Evolutionary conservation across 2,113 vertebrate species (phyloP).

Genomic region (Lepisosteus oculatus): DNA sequence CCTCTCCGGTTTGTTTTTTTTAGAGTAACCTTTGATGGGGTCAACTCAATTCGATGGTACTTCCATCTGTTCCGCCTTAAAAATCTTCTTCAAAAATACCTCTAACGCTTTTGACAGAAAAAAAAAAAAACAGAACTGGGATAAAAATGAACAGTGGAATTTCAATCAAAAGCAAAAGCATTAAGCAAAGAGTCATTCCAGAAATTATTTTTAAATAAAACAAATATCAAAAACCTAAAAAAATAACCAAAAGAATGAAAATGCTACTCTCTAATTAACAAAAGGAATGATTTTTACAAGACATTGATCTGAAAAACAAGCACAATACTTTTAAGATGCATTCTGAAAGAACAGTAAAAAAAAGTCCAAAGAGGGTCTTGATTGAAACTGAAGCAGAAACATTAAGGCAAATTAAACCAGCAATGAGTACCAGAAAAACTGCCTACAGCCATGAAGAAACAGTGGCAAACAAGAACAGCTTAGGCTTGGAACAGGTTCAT

Average conservation of each 20-base stretch:
- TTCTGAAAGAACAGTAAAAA: constrained; percentile 7
- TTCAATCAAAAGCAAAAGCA: not conserved
- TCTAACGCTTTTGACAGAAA: no score
- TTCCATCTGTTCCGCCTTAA: no score
- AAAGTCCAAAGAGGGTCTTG: not conserved
- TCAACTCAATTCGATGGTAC: no score
- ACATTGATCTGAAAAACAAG: constrained; percentile 8
- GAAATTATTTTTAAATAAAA: not conserved
- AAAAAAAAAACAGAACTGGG: no score
- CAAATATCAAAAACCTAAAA: not conserved
- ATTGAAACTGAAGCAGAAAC: constrained; percentile 8
- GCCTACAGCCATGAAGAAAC: not conserved
- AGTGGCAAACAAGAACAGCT: no score
- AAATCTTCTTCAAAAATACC: no score
- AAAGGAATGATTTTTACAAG: not conserved
- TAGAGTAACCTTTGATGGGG: no score
- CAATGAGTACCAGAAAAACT: not conserved
- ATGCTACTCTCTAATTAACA: not conserved
- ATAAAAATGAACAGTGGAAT: not conserved
- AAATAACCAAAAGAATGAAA: constrained; percentile 1
- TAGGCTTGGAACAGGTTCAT: no score
- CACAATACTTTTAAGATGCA: not conserved
- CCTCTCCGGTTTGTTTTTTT: no score
- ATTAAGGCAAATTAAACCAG: constrained; percentile 16
- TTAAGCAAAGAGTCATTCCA: not conserved